A percentile compares a stretch with the other conserved stretches of the same genome.
phyloP scores from a whole-genome alignment of 2,797 vertebrate genomes.

The Poecilia picta region DNA sequence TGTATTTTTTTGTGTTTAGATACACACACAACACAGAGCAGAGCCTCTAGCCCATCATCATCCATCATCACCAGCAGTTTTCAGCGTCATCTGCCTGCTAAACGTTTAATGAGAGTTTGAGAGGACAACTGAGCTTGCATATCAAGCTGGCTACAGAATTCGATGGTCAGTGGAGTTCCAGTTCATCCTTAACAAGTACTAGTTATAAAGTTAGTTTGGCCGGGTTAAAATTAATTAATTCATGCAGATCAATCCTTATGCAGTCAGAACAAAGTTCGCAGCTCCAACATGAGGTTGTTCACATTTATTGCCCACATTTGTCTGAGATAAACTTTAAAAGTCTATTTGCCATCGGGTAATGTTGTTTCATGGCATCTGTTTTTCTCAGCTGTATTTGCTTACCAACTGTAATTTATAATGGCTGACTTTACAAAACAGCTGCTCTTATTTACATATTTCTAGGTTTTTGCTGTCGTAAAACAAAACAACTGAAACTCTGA shows the following conservation, averaged over 20 bases:
- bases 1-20: constrained; percentile 27
- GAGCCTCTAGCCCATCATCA: constrained; percentile 42
- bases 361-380: background rate
- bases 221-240: background rate
- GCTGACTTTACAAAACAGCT: background rate
- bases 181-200: background rate
- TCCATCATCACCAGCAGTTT: constrained; percentile 51
- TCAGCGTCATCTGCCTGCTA: constrained; percentile 45
- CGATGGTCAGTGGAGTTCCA: background rate
- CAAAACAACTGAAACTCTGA: background rate
- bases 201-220: background rate
- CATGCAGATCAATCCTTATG: background rate
- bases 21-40: constrained; percentile 13
- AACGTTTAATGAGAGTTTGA: constrained; percentile 62
- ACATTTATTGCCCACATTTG: background rate
- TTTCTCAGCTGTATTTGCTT: background rate
- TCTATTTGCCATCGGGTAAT: background rate
- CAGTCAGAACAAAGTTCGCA: background rate
- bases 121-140: constrained; percentile 28
- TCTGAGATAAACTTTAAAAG: background rate
- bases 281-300: background rate
- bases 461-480: background rate
- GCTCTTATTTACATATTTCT: background rate
- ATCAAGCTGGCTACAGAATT: constrained; percentile 9
- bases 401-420: background rate